Evolutionary conservation across 2,113 vertebrate species (phyloP).

Genomic region (Trochalopteron elliotii): DNA sequence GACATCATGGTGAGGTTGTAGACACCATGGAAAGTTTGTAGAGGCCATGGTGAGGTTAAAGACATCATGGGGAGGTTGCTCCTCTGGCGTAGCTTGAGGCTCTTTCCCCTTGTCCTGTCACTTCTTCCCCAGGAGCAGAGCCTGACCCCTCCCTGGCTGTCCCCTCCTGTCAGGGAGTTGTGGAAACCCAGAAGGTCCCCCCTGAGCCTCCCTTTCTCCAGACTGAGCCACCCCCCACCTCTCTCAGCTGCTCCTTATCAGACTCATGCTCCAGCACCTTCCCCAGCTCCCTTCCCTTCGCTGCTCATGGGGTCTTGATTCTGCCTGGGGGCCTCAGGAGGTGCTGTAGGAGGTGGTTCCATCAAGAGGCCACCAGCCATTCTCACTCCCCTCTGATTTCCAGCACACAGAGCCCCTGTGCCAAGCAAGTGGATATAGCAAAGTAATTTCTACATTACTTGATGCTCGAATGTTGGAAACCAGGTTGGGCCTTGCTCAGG

Average conservation of each 20-base stretch:
- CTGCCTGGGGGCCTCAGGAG: not conserved
- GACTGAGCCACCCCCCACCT: not conserved
- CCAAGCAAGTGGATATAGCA: not conserved
- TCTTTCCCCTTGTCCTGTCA: fast-evolving
- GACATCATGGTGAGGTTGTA: fast-evolving
- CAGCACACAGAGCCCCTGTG: not conserved
- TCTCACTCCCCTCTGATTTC: not conserved
- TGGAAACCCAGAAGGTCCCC: not conserved
- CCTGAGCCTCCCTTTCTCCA: not conserved
- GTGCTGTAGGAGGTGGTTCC: not conserved
- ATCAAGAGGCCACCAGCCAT: not conserved
- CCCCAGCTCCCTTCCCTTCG: not conserved
- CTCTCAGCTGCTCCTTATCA: not conserved
- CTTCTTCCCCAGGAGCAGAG: not conserved
- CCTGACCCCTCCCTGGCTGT: fast-evolving
- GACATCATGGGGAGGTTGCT: not conserved
- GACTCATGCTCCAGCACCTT: not conserved
- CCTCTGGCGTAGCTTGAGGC: not conserved
- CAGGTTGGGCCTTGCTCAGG: not conserved
- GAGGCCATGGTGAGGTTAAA: not conserved
- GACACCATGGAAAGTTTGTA: fast-evolving
- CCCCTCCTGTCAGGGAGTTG: too few species aligned
- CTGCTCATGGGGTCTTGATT: not conserved
- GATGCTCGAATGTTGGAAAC: fast-evolving
- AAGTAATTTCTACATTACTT: not conserved